These are phyloP conservation scores for Drosophila limbata DNA, from an alignment of 2,888 invertebrate genomes.

Conservation along the genomic window DNA sequence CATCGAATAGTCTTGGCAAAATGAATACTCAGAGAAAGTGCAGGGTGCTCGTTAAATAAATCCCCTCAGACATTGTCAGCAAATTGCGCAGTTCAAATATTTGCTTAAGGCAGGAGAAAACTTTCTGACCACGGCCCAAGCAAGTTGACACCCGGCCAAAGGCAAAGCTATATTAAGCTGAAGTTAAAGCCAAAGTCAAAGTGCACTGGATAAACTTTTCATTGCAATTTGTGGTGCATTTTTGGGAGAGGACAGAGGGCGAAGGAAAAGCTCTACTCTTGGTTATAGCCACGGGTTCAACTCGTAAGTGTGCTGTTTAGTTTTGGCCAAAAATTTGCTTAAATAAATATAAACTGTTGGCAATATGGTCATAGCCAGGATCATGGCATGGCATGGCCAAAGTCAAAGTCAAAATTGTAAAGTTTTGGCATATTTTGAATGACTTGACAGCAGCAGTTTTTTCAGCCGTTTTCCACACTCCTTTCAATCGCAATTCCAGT, in stretches of 20 bases:
- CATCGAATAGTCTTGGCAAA: constrained; percentile 2
- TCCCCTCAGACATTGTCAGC: constrained; percentile 62
- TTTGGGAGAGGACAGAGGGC: constrained; percentile 9
- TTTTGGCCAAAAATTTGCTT: constrained; percentile 66
- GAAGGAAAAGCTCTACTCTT: background rate
- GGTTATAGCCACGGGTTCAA: constrained; percentile 7
- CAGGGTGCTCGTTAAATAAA: constrained; percentile 40
- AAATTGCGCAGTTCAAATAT: constrained; percentile 75
- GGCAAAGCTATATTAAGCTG: constrained; percentile 34
- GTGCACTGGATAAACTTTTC: constrained; percentile 65
- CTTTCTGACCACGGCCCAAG: constrained; percentile 60
- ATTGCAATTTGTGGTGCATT: constrained; percentile 66
- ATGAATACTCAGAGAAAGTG: constrained; percentile 3
- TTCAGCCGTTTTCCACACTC: constrained; percentile 28
- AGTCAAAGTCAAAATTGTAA: constrained; percentile 47
- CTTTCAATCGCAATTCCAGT: constrained; percentile 15
- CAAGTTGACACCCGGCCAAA: constrained; percentile 72
- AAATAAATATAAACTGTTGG: constrained; percentile 67
- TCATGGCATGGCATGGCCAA: constrained; percentile 14
- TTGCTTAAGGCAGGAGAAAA: constrained; percentile 61
- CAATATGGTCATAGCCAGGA: constrained; percentile 40
- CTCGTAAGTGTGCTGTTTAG: constrained; percentile 62
- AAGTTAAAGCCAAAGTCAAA: constrained; percentile 64
- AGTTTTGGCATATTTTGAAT: constrained; percentile 73
- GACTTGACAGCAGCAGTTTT: constrained; percentile 69